Base-by-base conservation (phyloP, 2,888 invertebrate species). In the Taphrorychus bicolor region DNA sequence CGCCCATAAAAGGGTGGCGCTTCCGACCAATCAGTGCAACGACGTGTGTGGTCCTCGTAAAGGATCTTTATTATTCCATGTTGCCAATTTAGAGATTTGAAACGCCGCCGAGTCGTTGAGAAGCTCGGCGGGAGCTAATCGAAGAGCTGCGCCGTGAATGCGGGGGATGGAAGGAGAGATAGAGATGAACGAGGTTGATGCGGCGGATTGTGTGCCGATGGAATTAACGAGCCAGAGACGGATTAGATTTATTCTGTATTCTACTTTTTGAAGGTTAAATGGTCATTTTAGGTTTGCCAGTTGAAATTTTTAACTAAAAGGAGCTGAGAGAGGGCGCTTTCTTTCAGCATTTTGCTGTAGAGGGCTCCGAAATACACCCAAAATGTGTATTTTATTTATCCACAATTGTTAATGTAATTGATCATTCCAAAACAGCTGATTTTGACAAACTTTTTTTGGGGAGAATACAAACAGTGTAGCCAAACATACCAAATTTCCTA, bases 11-110 rank as follows among this genome's bases (percentile, higher is more conserved):
- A 40, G 70, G 79, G 80, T 72, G 78, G 74, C 73, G 77, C 76
- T 65, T 73, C 69, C 71, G 75, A 76, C 82, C 82, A 82, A 82
- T 82, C 81, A 79, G 76, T 77, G 79, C 76, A 75, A 73, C 82
- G 80, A 81, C 81, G 82, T 82, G 82, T 82, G 82, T 82, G 82
- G 82, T 82, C 82, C 78, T 77, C 80, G 80, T 79, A 77, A 80
- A 81, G 82, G 78, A 80, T 82, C 82, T 82, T 82, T 81, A 82
- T 82, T 82, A 82, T 76, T 79, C 79, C 77, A 76, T 74, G 78
- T 80, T 80, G 81, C 80, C 80, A 81, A 81, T 81, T 82, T 81
- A 81, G 79, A 78, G 78, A 81, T 81, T 80, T 76, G 76, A 78
- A 78, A 79, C 79, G 76, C 76, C 59, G 64, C 59, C 53, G 59